A percentile compares a stretch with the other conserved stretches of the same genome.
These are phyloP conservation scores for Coreoperca whiteheadi DNA, from an alignment of 2,113 vertebrate species.

Conservation along the genomic window DNA sequence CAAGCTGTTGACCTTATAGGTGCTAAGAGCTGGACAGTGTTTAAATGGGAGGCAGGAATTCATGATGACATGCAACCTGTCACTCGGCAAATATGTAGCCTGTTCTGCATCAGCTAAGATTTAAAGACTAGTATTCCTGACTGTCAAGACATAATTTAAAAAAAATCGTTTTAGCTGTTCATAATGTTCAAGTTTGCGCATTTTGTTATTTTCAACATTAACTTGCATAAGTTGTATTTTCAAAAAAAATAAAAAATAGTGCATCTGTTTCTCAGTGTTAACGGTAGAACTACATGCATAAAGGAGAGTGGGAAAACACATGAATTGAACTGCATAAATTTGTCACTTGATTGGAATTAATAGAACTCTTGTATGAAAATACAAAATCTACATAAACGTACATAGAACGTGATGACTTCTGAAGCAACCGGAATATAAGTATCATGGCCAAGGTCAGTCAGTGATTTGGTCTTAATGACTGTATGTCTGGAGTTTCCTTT, in stretches of 20 bases:
- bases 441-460: background rate
- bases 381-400: background rate
- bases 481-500: slow-evolving; percentile 4
- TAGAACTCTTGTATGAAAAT: background rate
- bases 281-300: background rate
- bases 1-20: slow-evolving; percentile 31
- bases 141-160: too few species aligned
- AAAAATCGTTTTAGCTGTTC: too few species aligned
- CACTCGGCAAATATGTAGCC: background rate
- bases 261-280: slow-evolving; percentile 4
- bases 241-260: background rate
- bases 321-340: background rate
- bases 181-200: slow-evolving; percentile 34
- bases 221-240: slow-evolving; percentile 7
- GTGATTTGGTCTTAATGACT: background rate
- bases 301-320: background rate
- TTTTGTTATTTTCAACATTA: slow-evolving; percentile 7
- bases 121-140: background rate
- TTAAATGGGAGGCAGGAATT: slow-evolving; percentile 19
- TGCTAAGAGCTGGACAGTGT: slow-evolving; percentile 24
- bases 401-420: background rate
- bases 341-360: slow-evolving; percentile 6
- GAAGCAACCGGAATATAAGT: background rate
- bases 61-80: background rate
- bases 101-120: background rate